Base-by-base conservation (phyloP, 2,113 vertebrate genomes). In the Nyctereutes procyonoides region DNA sequence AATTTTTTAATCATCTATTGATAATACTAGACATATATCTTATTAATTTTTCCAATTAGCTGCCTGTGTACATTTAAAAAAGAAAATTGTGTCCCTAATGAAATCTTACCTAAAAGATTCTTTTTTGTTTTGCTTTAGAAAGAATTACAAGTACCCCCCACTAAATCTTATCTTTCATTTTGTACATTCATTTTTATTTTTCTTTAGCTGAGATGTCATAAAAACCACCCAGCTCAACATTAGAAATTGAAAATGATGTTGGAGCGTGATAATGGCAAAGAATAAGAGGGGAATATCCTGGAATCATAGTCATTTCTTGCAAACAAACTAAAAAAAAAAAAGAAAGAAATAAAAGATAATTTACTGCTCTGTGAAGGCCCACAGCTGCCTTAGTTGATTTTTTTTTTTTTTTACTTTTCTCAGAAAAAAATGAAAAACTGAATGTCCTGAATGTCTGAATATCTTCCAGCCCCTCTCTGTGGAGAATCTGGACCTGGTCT, bases 211-310 rank as follows among this genome's bases (percentile, higher is more conserved):
- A 62, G 60, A 85, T 26, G 32, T 53, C 92, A 96, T 92, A 96
- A 98, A 98, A 98, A 81, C 17, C 84, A 96, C 43, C 13, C 90
- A 93, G 71, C 74, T 95, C 96, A 56, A 96, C 80, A 17, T 19
- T 16, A 92, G 77, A 97, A 96, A 97, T 93, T 98, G 76, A 93
- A 98, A 96, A 74, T 95, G 80, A 82, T 94, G 60, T 79, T 96
- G 88, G n/a, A 92, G 56, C 9, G 0, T 91, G 88, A 88, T 93
- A 96, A 97, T 60, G 48, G 77, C 88, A 63, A 85, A 63, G 65
- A 93, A 88, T 74, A 95, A 77, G 63, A 96, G 22, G 28, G 92
- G 65, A 96, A 32, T 73, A 90, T 28, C 12, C 93, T 96, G 38
- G 35, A 95, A 94, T 88, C 85, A 67, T 9, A 90, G 63, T 15